These are phyloP conservation scores for Dryobota labecula DNA, from an alignment of 2,888 invertebrate species.

Conservation along the genomic window DNA sequence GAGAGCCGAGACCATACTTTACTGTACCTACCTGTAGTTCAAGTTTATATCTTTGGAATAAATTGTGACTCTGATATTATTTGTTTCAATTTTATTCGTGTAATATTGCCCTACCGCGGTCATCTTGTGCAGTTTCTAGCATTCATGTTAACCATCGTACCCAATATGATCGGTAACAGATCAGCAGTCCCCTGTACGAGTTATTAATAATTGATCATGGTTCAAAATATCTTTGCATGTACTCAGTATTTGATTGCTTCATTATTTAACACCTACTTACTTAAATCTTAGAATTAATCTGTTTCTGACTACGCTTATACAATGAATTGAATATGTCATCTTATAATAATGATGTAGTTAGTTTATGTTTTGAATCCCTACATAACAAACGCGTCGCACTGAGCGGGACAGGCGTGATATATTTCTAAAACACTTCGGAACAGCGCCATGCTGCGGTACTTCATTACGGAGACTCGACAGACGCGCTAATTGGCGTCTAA, in stretches of 20 bases:
- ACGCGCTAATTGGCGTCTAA: too few relatives aligned
- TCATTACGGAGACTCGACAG: background rate
- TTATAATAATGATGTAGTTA: background rate
- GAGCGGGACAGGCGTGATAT: background rate
- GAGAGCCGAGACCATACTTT: background rate
- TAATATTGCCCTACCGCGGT: background rate
- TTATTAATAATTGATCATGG: background rate
- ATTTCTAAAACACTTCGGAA: too few relatives aligned
- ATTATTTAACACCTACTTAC: background rate
- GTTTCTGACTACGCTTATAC: background rate
- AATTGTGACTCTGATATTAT: conserved; percentile 18
- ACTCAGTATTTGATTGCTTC: background rate
- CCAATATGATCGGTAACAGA: background rate
- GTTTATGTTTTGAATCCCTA: conserved; percentile 2
- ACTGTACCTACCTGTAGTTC: conserved; percentile 17
- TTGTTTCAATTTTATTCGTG: conserved; percentile 40
- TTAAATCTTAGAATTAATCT: background rate
- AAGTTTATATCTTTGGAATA: conserved; percentile 39
- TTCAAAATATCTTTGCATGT: background rate
- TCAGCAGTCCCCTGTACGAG: background rate
- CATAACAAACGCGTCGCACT: background rate
- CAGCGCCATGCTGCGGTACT: background rate
- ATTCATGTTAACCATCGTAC: background rate
- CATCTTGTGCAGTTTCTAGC: background rate
- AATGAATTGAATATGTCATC: background rate